Conservation (phyloP, 2,797 vertebrate genomes). For the Periparus ater region DNA sequence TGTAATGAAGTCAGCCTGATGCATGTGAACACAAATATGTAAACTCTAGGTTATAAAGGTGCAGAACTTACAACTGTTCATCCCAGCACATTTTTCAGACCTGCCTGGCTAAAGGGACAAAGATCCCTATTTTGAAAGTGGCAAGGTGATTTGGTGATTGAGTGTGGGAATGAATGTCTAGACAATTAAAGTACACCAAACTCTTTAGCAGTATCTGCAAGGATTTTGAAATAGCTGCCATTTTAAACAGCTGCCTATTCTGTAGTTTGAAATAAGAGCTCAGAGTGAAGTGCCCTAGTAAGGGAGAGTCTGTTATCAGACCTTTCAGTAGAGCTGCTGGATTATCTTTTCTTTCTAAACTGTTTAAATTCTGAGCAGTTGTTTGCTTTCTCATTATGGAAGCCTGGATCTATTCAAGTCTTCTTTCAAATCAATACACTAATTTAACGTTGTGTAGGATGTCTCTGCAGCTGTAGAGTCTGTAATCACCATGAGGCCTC, state of each 20-base stretch:
- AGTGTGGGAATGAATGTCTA: background rate
- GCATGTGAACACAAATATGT: background rate
- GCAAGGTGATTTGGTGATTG: background rate
- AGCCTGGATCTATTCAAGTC: background rate
- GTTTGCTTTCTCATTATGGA: constrained; percentile 9
- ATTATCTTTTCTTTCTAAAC: background rate
- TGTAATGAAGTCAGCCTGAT: background rate
- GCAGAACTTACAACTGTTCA: background rate
- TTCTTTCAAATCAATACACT: background rate
- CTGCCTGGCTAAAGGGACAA: background rate
- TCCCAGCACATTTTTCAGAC: background rate
- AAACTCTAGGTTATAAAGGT: background rate
- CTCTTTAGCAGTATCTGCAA: background rate
- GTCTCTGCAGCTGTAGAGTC: background rate
- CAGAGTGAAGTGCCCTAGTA: background rate
- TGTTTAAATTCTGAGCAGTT: background rate
- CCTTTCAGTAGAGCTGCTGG: background rate
- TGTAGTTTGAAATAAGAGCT: background rate
- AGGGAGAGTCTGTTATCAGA: background rate
- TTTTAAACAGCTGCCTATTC: background rate
- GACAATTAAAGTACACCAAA: background rate
- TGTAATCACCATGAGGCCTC: background rate
- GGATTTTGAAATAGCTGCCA: background rate
- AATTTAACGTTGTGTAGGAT: background rate
- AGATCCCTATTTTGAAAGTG: background rate